Evolutionary conservation across 2,888 invertebrate species (phyloP).

Genomic region (Aphidius colemani): DNA sequence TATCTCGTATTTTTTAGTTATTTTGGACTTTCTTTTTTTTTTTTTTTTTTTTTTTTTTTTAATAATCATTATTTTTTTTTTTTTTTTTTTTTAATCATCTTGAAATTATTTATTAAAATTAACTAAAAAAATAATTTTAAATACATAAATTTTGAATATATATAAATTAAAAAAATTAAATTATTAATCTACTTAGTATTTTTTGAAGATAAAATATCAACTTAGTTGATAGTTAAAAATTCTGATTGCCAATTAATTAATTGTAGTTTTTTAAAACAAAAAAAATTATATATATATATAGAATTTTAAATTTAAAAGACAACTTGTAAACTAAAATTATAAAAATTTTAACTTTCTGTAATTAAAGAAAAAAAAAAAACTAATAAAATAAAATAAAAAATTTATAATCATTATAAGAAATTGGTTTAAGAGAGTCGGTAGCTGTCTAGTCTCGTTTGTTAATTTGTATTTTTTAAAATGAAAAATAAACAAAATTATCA

Average conservation of each 20-base stretch:
- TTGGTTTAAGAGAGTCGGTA: conserved; percentile 43
- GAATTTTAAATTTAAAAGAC: conserved; percentile 15
- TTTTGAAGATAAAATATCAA: neutral
- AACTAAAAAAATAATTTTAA: no score
- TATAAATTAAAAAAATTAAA: no score
- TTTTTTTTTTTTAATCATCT: no score
- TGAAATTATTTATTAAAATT: no score
- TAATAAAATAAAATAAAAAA: conserved; percentile 19
- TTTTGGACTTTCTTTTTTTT: no score
- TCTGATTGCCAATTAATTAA: no score
- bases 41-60: no score
- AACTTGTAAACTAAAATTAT: neutral
- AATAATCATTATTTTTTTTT: no score
- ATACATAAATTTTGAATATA: no score
- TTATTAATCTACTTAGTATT: no score
- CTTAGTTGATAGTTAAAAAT: neutral
- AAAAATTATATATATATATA: conserved; percentile 20
- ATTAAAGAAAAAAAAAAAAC: conserved; percentile 25
- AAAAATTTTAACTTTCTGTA: conserved; percentile 13
- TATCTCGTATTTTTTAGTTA: neutral
- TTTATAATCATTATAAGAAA: conserved; percentile 20
- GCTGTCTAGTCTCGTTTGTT: conserved; percentile 54
- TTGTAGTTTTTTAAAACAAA: neutral
- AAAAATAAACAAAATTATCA: conserved; percentile 43
- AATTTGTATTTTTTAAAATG: conserved; percentile 54